phyloP scores from a whole-genome alignment of 2,113 vertebrate genomes.

The Oryzias melastigma region DNA sequence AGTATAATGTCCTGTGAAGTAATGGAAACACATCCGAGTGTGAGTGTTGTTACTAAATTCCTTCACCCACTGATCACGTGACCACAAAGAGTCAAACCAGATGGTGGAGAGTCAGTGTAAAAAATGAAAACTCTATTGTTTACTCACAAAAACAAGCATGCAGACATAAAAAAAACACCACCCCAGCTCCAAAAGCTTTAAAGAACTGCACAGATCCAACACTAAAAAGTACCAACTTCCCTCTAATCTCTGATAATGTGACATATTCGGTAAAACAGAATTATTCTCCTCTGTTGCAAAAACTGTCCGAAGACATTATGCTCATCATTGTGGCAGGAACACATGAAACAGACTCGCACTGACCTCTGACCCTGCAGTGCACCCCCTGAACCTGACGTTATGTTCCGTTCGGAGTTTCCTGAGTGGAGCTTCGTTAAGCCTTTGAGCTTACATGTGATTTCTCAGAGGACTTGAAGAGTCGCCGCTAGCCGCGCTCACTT shows the following conservation, averaged over 20 bases:
- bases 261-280: too few relatives aligned
- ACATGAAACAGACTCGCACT: slow-evolving; percentile 2
- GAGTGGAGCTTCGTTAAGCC: too few relatives aligned
- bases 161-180: not conserved
- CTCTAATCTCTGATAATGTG: not conserved
- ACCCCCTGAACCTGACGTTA: slow-evolving; percentile 8
- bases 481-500: slow-evolving; percentile 61
- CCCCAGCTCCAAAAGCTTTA: not conserved
- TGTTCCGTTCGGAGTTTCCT: slow-evolving; percentile 15
- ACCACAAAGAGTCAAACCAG: slow-evolving; percentile 60
- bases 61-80: slow-evolving; percentile 46
- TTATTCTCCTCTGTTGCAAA: too few relatives aligned
- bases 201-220: slow-evolving; percentile 6
- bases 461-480: slow-evolving; percentile 34
- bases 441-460: slow-evolving; percentile 41
- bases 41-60: slow-evolving; percentile 28
- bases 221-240: not conserved
- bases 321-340: not conserved
- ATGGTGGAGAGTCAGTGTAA: slow-evolving; percentile 39
- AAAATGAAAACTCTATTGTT: slow-evolving; percentile 20
- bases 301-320: not conserved
- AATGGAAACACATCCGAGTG: slow-evolving; percentile 15
- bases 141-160: not conserved
- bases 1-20: slow-evolving; percentile 5
- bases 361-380: slow-evolving; percentile 2